Evolutionary conservation across 1,140 invertebrate genomes (phyloP), one percentile per base, ranked within the genome.

Genomic region (Vollenhovia emeryi): DNA sequence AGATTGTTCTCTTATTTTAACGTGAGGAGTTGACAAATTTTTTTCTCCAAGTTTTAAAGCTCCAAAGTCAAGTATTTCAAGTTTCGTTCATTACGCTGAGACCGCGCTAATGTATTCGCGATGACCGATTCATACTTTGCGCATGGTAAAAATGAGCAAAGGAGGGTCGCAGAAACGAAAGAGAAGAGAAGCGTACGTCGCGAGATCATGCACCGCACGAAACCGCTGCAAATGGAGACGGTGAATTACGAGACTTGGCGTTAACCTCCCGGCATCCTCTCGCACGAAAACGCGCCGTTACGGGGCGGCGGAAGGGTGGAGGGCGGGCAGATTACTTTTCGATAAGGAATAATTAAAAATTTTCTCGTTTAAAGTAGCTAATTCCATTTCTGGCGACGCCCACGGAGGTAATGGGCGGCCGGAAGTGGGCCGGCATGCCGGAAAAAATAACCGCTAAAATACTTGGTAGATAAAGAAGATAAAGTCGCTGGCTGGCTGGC

Each of bases 271-370:
- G 84, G 89, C 86, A 87, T 92, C 84, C 84, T 89, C 59, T 62
- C 64, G 91, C 87, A 82, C 50, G 57, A 86, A 85, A 84, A 90
- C 76, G 83, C 86, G 45, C 76, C 64, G 87, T 79, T 86, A 89
- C 59, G 84, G 48, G 82, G 84, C 64, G 88, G 45, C 27, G 62
- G 52, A 18, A 55, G 5, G 85, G 86, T 78, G 88, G 21, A 27
- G 27, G 62, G 62, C 36, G 78, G 91, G 88, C 87, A 94, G 94
- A 95, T 95, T 92, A 92, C 93, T 95, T 95, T 95, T 93, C 94
- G 94, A 95, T 95, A 95, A 95, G 95, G 91, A 93, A 94, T 95
- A 95, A 95, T 95, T 95, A 95, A 95, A 95, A 95, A 94, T 95
- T 95, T 94, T 95, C 93, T 94, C 94, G 93, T 95, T 95, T 94